Evolutionary conservation across 1,140 invertebrate species (phyloP).

Genomic region (Cephus cinctus): DNA sequence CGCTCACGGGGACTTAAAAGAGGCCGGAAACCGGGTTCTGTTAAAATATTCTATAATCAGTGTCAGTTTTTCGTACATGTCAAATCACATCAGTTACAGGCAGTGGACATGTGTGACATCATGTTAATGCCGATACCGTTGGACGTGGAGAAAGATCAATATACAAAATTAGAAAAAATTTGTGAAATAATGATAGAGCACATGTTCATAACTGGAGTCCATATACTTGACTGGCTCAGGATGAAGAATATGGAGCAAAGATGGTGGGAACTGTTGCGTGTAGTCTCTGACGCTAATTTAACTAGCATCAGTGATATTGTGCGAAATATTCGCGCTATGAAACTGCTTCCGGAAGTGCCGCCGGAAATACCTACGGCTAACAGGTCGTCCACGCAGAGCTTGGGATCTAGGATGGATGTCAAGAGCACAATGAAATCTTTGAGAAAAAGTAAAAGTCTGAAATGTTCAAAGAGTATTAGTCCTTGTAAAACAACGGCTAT

Average conservation of each 20-base stretch:
- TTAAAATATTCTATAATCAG: conserved; percentile 46
- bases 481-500: conserved; percentile 19
- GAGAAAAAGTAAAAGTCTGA: conserved; percentile 7
- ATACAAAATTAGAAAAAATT: conserved; percentile 30
- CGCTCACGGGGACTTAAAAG: conserved; percentile 24
- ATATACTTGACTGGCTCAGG: conserved; percentile 45
- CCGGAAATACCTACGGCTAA: too few species aligned
- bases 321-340: too few species aligned
- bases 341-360: too few species aligned
- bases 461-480: conserved; percentile 11
- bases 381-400: too few species aligned
- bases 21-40: conserved; percentile 27
- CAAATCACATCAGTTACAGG: conserved; percentile 25
- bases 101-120: conserved; percentile 35
- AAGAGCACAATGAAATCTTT: too few species aligned
- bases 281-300: not conserved
- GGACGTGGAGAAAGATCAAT: conserved; percentile 24
- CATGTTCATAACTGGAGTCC: conserved; percentile 32
- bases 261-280: conserved; percentile 35
- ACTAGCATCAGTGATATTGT: too few species aligned
- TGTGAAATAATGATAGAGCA: conserved; percentile 42
- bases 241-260: conserved; percentile 20
- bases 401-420: too few species aligned
- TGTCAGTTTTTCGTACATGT: conserved; percentile 46
- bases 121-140: conserved; percentile 47